A percentile compares a stretch with the other conserved stretches of the same genome.
Conservation (phyloP, 2,888 invertebrate genomes). For the Netelia inedita region DNA sequence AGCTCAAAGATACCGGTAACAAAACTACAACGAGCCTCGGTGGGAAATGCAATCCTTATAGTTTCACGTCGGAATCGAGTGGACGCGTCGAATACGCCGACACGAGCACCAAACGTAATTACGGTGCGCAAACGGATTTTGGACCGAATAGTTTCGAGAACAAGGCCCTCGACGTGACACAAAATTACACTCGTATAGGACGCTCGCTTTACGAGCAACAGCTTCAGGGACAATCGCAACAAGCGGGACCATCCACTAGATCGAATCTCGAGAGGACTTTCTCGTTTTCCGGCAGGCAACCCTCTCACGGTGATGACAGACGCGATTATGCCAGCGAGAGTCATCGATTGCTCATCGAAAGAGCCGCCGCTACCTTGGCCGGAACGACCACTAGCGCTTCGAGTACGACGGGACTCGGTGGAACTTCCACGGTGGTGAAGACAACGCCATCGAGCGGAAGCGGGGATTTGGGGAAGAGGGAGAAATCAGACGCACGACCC, state of each 20-base stretch:
- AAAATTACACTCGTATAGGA: conserved; percentile 59
- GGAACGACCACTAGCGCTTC: conserved; percentile 2
- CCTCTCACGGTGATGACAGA: conserved; percentile 47
- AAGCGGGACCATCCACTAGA: conserved; percentile 70
- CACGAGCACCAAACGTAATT: conserved; percentile 71
- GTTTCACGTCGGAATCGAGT: conserved; percentile 82
- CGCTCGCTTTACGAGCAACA: conserved; percentile 53
- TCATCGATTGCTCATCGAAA: conserved; percentile 72
- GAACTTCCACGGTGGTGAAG: neutral
- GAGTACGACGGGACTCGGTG: neutral
- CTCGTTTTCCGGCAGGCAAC: conserved; percentile 76
- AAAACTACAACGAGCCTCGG: conserved; percentile 34
- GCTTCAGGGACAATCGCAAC: conserved; percentile 32
- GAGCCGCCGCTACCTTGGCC: conserved; percentile 62
- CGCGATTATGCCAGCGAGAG: conserved; percentile 51
- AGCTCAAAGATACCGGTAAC: conserved; percentile 77
- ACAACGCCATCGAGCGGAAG: conserved; percentile 60
- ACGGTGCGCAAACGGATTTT: conserved; percentile 76
- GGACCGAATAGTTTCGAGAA: conserved; percentile 75
- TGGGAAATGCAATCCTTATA: conserved; percentile 80
- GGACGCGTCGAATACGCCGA: conserved; percentile 83
- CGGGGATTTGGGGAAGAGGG: conserved; percentile 80
- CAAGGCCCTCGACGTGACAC: conserved; percentile 70
- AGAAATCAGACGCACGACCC: conserved; percentile 79
- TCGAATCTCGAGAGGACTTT: conserved; percentile 76